phyloP scores from a whole-genome alignment of 1,140 invertebrate species.

The Lepidotrigona ventralis region DNA sequence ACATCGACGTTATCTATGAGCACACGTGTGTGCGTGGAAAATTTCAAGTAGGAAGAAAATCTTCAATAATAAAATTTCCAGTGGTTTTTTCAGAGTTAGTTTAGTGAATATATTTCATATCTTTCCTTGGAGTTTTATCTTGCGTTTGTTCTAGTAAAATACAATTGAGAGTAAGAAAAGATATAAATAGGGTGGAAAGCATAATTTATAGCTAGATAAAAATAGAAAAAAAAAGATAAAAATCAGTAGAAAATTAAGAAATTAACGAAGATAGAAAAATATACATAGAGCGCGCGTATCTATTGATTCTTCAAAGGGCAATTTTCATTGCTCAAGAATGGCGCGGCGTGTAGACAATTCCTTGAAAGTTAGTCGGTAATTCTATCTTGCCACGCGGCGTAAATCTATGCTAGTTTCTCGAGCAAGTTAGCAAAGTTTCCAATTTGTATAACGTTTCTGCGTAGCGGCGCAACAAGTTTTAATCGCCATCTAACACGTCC shows the following conservation, averaged over 20 bases:
- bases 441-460: conserved; percentile 11
- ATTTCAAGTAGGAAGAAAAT: conserved; percentile 27
- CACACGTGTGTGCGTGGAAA: conserved; percentile 11
- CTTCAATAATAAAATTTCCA: neutral
- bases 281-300: neutral
- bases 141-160: neutral
- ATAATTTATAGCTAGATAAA: neutral
- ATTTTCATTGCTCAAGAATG: neutral
- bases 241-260: neutral
- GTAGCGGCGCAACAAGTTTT: conserved; percentile 28
- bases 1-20: neutral
- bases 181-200: neutral
- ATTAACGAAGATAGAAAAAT: neutral
- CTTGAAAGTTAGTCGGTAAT: conserved; percentile 21
- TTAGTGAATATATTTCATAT: neutral
- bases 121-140: neutral
- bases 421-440: conserved; percentile 25
- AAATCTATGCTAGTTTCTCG: conserved; percentile 22
- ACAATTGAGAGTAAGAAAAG: neutral
- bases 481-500: conserved; percentile 21
- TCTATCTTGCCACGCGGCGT: neutral
- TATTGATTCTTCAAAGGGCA: neutral
- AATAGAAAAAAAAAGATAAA: neutral
- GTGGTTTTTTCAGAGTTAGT: neutral
- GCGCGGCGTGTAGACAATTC: conserved; percentile 8